phyloP scores from a whole-genome alignment of 2,888 invertebrate species.

The Copidosoma aretas region DNA sequence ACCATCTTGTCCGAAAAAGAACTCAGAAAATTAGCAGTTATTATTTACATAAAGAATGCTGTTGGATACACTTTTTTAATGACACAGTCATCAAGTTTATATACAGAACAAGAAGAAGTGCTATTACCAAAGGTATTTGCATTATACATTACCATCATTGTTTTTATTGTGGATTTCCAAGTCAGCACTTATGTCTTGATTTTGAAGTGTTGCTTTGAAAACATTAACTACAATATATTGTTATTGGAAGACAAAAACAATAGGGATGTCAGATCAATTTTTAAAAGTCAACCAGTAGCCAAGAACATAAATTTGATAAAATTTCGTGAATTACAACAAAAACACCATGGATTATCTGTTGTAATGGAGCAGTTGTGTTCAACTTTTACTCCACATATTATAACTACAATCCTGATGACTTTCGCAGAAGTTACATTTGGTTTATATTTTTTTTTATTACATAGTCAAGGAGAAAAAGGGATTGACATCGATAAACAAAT shows the following conservation, averaged over 20 bases:
- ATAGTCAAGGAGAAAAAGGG: constrained; percentile 34
- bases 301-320: constrained; percentile 47
- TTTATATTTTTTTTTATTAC: constrained; percentile 51
- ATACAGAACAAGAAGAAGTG: not conserved
- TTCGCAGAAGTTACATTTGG: constrained; percentile 53
- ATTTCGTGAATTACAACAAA: constrained; percentile 47
- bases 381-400: constrained; percentile 47
- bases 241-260: constrained; percentile 37
- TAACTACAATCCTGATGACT: constrained; percentile 48
- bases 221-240: constrained; percentile 45
- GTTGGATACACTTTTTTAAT: constrained; percentile 46
- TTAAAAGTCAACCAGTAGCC: not conserved
- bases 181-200: constrained; percentile 49
- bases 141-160: constrained; percentile 45
- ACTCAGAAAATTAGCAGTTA: constrained; percentile 42
- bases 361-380: constrained; percentile 46
- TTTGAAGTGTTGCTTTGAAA: constrained; percentile 46
- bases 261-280: too few relatives aligned
- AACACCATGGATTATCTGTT: constrained; percentile 49
- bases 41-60: constrained; percentile 47
- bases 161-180: constrained; percentile 48
- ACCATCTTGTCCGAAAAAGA: constrained; percentile 40
- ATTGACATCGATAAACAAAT: constrained; percentile 48
- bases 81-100: constrained; percentile 41
- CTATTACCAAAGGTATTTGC: constrained; percentile 33